Evolutionary conservation across 2,113 vertebrate genomes (phyloP), one percentile per base, ranked within the genome.

Genomic region (Scartelaos histophorus): DNA sequence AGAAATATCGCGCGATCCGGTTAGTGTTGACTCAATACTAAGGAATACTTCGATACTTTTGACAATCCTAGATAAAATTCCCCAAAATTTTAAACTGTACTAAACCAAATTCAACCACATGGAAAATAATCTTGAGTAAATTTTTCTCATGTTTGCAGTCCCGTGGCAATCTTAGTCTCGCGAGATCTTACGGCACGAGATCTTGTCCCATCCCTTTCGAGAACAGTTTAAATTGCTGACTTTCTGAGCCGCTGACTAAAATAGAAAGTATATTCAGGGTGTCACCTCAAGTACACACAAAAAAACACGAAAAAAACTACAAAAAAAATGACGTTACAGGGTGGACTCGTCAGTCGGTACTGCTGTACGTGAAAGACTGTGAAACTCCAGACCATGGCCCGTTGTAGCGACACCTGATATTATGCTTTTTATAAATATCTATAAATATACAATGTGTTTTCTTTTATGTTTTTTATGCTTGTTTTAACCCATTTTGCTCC

Each of bases 361-460:
- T 70, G 83, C 77, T 85, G 80, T 78, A 79, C 76, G 83, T 77
- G 77, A 84, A 83, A 85, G 82, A 89, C 89, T 89, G 84, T 88
- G 83, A 85, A 87, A 87, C 86, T 90, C 89, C 89, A 92, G 90
- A 90, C 66, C 75, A 54, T 83, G 89, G 89, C 89, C 88, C 87
- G 88, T 89, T 90, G 89, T 90, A 92, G 88, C 89, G 85, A 90
- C 35, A 56, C 82, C 78, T 66, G 73, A 82, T 71, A 80, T 73
- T 78, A 85, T 85, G 80, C 84, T 89, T 87, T 85, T 81, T 85
- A 75, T 86, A 84, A 81, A 80, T 83, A 81, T 61, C 74, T 75
- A 72, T 75, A 77, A 57, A 71, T 76, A 78, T 81, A 78, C 61
- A 75, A 66, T 82, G 77, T 74, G 75, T 84, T 81, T 84, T 82